Percentiles rank a stretch among this genome's conserved stretches.
Conservation (phyloP, 2,888 invertebrate genomes). For the Epirrhoe tristata region DNA sequence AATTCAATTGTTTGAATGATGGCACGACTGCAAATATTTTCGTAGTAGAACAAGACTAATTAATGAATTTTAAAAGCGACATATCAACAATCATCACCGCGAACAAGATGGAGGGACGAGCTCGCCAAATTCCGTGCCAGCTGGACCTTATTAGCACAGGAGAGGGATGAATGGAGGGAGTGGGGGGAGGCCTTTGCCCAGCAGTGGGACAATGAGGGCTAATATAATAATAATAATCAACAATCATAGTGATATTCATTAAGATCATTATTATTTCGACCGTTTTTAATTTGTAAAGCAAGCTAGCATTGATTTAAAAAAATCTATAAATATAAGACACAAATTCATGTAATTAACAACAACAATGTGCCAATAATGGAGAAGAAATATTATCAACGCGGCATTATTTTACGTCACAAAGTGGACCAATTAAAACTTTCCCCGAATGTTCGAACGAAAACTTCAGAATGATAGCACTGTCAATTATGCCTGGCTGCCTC, state of each 20-base stretch:
- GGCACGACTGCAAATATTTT: constrained; percentile 20
- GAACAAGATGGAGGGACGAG: too few relatives aligned
- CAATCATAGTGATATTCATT: constrained; percentile 8
- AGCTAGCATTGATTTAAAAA: background rate
- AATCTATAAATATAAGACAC: constrained; percentile 38
- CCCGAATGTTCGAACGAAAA: constrained; percentile 80
- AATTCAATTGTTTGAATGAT: constrained; percentile 37
- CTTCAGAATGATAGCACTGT: constrained; percentile 82
- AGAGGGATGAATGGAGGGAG: too few relatives aligned
- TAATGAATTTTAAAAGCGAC: constrained; percentile 19
- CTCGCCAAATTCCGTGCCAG: too few relatives aligned
- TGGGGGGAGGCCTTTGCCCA: too few relatives aligned
- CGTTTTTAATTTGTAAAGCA: background rate
- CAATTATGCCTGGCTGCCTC: constrained; percentile 75
- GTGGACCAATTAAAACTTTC: constrained; percentile 84
- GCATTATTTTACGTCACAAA: constrained; percentile 81
- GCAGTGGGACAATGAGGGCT: too few relatives aligned
- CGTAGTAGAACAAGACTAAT: constrained; percentile 41
- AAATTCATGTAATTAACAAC: constrained; percentile 74
- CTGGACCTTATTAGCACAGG: too few relatives aligned
- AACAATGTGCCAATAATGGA: constrained; percentile 80
- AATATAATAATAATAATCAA: too few relatives aligned
- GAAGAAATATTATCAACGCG: constrained; percentile 78
- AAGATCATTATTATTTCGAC: background rate
- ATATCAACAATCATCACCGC: constrained; percentile 8